Evolutionary conservation across 2,888 invertebrate species (phyloP).

Genomic region (Lasioglossum figueresi): DNA sequence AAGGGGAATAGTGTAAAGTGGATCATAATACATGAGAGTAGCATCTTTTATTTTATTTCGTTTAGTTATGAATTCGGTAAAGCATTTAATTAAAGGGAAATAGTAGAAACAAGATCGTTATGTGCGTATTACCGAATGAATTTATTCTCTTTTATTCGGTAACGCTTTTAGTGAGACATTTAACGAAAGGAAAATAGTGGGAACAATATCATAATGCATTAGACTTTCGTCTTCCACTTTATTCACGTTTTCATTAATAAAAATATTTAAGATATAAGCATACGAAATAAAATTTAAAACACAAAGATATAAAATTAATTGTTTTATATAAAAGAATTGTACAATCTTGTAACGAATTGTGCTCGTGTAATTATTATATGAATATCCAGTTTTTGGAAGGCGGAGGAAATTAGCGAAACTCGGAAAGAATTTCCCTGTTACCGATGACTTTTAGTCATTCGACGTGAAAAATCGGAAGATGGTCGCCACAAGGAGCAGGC

Average conservation of each 20-base stretch:
- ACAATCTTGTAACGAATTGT: too few species aligned
- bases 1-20: neutral
- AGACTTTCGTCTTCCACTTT: too few species aligned
- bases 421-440: neutral
- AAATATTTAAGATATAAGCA: neutral
- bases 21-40: neutral
- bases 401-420: neutral
- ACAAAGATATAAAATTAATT: too few species aligned
- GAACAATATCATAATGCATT: too few species aligned
- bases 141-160: neutral
- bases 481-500: constrained; percentile 4
- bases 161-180: neutral
- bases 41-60: neutral
- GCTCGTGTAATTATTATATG: too few species aligned
- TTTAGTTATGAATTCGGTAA: neutral
- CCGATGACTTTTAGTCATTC: neutral
- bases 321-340: too few species aligned
- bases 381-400: too few species aligned
- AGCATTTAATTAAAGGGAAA: neutral
- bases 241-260: neutral
- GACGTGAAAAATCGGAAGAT: constrained; percentile 40
- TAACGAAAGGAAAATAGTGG: neutral
- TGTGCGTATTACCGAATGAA: neutral
- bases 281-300: too few species aligned
- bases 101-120: neutral